Conservation (phyloP, 2,113 vertebrate genomes). For the Procavia capensis region DNA sequence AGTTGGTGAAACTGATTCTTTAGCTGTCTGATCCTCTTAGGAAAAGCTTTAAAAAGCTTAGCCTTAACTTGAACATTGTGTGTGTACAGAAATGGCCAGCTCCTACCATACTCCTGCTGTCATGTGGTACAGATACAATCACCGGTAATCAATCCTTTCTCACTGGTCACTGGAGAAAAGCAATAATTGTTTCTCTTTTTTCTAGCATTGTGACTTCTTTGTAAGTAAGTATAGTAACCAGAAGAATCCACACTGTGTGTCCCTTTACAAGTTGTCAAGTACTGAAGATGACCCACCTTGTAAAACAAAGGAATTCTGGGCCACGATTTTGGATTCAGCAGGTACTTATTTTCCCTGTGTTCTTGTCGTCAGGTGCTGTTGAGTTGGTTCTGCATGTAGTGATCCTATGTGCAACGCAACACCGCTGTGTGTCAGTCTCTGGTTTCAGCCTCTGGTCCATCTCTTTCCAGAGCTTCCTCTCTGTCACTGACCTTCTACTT, state of each 20-base stretch:
- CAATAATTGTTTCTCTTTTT: conserved; percentile 65
- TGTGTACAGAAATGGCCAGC: not conserved
- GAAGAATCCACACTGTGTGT: conserved; percentile 89
- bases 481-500: too few relatives aligned
- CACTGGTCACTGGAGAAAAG: conserved; percentile 12
- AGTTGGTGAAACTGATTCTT: conserved; percentile 25
- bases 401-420: too few relatives aligned
- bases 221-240: conserved; percentile 92
- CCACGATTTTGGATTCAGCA: conserved; percentile 91
- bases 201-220: conserved; percentile 91
- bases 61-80: not conserved
- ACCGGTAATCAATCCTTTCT: not conserved
- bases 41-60: conserved; percentile 41
- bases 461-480: too few relatives aligned
- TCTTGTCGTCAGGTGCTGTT: too few relatives aligned
- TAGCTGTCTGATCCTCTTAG: not conserved
- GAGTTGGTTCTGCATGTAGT: too few relatives aligned
- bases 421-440: too few relatives aligned
- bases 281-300: conserved; percentile 84
- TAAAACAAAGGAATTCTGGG: conserved; percentile 90
- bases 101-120: not conserved
- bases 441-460: too few relatives aligned
- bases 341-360: conserved; percentile 79
- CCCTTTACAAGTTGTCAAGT: conserved; percentile 88
- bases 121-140: not conserved